Evolutionary conservation across 1,140 invertebrate genomes (phyloP).

Genomic region (Brachionus angularis): DNA sequence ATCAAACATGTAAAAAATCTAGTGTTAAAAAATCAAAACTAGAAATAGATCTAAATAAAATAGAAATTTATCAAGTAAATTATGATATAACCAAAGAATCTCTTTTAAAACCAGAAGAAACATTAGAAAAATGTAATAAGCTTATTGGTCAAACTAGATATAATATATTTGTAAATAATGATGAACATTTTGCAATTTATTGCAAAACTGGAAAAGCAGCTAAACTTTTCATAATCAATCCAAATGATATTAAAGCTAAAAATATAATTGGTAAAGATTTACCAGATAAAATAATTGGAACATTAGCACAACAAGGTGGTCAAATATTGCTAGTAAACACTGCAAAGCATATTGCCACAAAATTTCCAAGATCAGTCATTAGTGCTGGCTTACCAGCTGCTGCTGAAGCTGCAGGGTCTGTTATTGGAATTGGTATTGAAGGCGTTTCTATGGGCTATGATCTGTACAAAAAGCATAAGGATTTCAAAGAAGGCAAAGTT

Average conservation of each 20-base stretch:
- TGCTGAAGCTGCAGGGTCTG: slow-evolving; percentile 21
- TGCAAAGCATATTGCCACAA: slow-evolving; percentile 14
- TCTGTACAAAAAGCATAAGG: slow-evolving; percentile 15
- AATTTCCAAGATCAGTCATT: not conserved
- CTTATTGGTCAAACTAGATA: not conserved
- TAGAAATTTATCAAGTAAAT: slow-evolving; percentile 23
- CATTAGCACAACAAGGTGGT: slow-evolving; percentile 18
- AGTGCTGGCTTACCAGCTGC: not conserved
- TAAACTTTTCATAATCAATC: slow-evolving; percentile 24
- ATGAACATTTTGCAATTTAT: slow-evolving; percentile 35
- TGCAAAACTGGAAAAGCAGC: slow-evolving; percentile 29
- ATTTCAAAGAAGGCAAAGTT: slow-evolving; percentile 30
- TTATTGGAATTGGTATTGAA: slow-evolving; percentile 4
- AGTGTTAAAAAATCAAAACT: not conserved
- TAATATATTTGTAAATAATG: slow-evolving; percentile 38
- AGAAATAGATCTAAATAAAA: not conserved
- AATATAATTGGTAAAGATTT: slow-evolving; percentile 25
- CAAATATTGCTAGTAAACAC: slow-evolving; percentile 6
- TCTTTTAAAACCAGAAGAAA: not conserved
- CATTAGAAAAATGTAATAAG: not conserved
- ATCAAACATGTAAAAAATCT: not conserved
- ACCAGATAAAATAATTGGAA: not conserved
- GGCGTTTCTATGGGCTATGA: slow-evolving; percentile 5
- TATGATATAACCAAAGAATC: slow-evolving; percentile 1
- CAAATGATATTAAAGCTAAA: slow-evolving; percentile 3